Base-by-base conservation (phyloP, 2,888 invertebrate genomes). In the Anthrax anthrax region DNA sequence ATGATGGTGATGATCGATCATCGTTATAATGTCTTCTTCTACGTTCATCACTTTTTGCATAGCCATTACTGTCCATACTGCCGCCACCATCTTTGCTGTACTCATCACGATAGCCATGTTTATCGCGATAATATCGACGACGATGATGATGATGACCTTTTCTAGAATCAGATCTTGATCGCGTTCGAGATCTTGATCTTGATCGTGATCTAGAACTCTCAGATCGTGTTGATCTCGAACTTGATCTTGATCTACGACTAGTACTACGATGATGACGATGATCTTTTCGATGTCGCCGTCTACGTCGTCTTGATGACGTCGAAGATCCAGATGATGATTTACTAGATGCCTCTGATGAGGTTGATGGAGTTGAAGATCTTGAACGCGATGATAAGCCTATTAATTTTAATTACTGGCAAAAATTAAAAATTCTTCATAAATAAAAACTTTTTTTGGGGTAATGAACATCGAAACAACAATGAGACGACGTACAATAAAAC, bases 121-220 rank as follows among this genome's bases (percentile, higher is more conserved):
- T 52, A 61, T 56, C 63, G 69, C 44, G 38, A 18, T 38, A 37
- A 23, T 71, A 12, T 12, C 12, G 29, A 32, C 13, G 29, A 5
- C 29, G 72, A 68, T 70, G 71, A 71, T 70, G 71, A 70, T 72
- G 71, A 69, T 72, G 49, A 42, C 46, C 36, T 40, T 48, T 41
- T 34, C 36, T 41, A 9, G 37, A 32, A 18, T 44, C 42, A 13
- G 19, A 14, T 19, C 42, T 37, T 9, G 39, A 32, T 16, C 37
- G 46, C 1, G 48, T 44, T 32, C 43, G 32, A 14, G 49, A 47
- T 40, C 41, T 49, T 12, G 51, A 49, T 18, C 47, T 23, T 4
- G 45, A 47, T 3, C 50, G 43, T 18, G 52, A 47, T 27, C 48
- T 46, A 18, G 44, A 46, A 3, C 37, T 36, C 5, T 16, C 16